Conservation (phyloP, 2,888 invertebrate species). For the Sinelater perroti region DNA sequence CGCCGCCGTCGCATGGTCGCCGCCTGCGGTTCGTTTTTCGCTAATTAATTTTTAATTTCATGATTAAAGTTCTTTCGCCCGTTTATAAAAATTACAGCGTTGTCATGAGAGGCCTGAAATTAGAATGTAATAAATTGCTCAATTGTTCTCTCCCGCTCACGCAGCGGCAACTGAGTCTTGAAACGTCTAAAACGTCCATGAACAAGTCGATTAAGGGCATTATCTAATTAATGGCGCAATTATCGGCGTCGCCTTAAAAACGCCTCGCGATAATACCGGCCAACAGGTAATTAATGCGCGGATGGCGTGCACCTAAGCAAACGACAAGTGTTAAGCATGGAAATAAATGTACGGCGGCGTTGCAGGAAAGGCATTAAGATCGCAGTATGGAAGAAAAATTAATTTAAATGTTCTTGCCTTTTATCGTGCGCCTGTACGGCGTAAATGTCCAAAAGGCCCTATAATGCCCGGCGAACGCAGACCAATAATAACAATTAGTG, state of each 20-base stretch:
- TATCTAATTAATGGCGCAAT: conserved; percentile 19
- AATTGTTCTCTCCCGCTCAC: background rate
- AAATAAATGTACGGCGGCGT: conserved; percentile 41
- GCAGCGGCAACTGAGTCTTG: conserved; percentile 1
- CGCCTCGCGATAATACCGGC: conserved; percentile 24
- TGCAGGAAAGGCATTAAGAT: conserved; percentile 43
- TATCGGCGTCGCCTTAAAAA: conserved; percentile 19
- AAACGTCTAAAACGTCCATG: conserved; percentile 1
- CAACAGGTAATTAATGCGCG: conserved; percentile 43
- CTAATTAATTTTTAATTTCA: too few species aligned
- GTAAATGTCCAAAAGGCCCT: too few species aligned
- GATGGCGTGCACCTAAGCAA: conserved; percentile 45
- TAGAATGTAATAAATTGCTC: background rate
- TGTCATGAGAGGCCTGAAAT: background rate
- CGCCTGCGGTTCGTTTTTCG: too few species aligned
- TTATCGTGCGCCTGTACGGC: too few species aligned
- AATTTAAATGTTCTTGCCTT: conserved; percentile 16
- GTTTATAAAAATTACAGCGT: background rate
- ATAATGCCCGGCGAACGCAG: too few species aligned
- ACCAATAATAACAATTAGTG: conserved; percentile 9
- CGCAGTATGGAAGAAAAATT: conserved; percentile 24
- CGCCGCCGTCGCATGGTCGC: too few species aligned
- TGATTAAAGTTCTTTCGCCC: too few species aligned
- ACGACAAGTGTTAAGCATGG: conserved; percentile 48
- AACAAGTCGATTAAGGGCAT: conserved; percentile 18